phyloP scores from a whole-genome alignment of 2,797 vertebrate genomes.

The Podarcis siculus region DNA sequence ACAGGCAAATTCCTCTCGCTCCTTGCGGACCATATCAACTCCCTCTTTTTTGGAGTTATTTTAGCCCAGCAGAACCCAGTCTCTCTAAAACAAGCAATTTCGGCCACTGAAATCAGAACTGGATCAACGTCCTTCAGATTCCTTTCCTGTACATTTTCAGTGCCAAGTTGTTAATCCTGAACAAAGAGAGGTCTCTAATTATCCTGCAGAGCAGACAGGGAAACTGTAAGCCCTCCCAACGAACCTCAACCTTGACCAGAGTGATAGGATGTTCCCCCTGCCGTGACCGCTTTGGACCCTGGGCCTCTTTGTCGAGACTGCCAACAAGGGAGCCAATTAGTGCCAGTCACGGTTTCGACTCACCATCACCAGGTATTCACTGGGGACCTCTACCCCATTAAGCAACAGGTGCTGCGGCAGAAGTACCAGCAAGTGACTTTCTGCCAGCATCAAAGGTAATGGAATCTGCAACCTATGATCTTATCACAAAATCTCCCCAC shows the following conservation, averaged over 20 bases:
- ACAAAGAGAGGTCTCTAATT: constrained; percentile 9
- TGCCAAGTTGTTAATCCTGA: not conserved
- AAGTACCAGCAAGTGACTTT: not conserved
- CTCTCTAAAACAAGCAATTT: not conserved
- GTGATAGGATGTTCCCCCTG: not conserved
- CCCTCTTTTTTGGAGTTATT: not conserved
- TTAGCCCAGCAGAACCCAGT: not conserved
- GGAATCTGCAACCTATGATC: too few species aligned
- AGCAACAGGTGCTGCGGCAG: not conserved
- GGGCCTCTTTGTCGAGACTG: constrained; percentile 3
- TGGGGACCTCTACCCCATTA: not conserved
- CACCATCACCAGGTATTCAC: not conserved
- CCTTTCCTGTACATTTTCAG: not conserved
- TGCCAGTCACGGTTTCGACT: constrained; percentile 25
- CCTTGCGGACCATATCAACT: not conserved
- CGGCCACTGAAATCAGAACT: not conserved
- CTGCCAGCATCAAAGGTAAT: not conserved
- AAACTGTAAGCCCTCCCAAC: not conserved
- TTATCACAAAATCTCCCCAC: not conserved
- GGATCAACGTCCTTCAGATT: not conserved
- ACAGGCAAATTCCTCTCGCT: not conserved
- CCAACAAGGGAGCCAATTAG: constrained; percentile 30
- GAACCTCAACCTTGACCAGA: constrained; percentile 12
- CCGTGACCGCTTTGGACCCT: not conserved
- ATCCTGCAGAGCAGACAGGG: not conserved